Base-by-base conservation (phyloP, 2,797 vertebrate genomes). In the Pachyuromys duprasi region DNA sequence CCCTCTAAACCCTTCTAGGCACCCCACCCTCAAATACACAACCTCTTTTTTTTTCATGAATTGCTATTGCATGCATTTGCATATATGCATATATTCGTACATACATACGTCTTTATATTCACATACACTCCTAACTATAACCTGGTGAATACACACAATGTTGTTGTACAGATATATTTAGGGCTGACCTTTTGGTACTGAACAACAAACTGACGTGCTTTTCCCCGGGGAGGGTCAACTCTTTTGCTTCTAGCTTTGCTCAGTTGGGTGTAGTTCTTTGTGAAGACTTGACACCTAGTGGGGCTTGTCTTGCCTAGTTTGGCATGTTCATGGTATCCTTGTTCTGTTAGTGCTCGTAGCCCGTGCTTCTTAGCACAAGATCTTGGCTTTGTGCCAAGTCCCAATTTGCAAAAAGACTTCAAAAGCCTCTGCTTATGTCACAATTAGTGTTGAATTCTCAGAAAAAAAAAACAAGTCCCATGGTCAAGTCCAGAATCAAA, bases 401-500 rank as follows among this genome's bases (percentile, higher is more conserved):
- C 53, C 60, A 53, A 22, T 88, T 26, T 90, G 53, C 5, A 63
- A 80, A 63, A 80, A 62, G 24, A 65, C 4, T 65, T 88, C 62
- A 49, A 89, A 67, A 89, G n/a, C 12, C 11, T 91, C 70, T 86
- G 36, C 12, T 72, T 84, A 5, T n/a, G 36, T 75, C 45, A 65
- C 13, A 94, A 86, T 81, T 81, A 94, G 13, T 78, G 57, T 26
- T 90, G 12, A 88, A 24, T n/a, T 84, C 28, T 87, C 57, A 49
- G 36, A 49, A 49, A 49, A 49, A 49, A 49, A 49, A 92, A 75
- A 9, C 20, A 90, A 74, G 15, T 76, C 14, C 86, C 39, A 81
- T 3, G 11, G n/a, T 93, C 33, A 95, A 88, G 45, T 7, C 49
- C 18, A 93, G 31, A 18, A 87, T 81, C 86, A 96, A 88, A 82